phyloP scores from a whole-genome alignment of 2,888 invertebrate species.

The Hirtodrosophila histrioides region DNA sequence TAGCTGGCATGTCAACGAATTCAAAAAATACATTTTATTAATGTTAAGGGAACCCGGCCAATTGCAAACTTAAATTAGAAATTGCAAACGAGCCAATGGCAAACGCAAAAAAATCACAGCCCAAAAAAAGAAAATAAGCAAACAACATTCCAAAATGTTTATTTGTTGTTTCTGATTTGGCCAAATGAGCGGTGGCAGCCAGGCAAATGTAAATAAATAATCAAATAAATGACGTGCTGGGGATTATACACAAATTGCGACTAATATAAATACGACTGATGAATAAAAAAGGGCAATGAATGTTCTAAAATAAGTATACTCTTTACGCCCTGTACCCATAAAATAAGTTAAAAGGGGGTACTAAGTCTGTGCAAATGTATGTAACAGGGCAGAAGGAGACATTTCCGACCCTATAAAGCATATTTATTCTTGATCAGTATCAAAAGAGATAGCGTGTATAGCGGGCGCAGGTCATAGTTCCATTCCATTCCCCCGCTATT shows the following conservation, averaged over 20 bases:
- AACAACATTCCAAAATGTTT: constrained; percentile 18
- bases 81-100: constrained; percentile 10
- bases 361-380: too few relatives aligned
- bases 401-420: too few relatives aligned
- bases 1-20: constrained; percentile 11
- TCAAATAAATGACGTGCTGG: constrained; percentile 8
- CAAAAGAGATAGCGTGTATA: too few relatives aligned
- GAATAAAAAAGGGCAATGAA: constrained; percentile 2
- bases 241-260: constrained; percentile 35
- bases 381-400: too few relatives aligned
- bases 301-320: constrained; percentile 1
- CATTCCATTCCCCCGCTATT: too few relatives aligned
- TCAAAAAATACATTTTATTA: constrained; percentile 47
- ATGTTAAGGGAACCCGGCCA: constrained; percentile 47
- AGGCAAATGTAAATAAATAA: constrained; percentile 44
- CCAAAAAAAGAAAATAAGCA: constrained; percentile 1
- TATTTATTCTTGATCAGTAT: too few relatives aligned
- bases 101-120: constrained; percentile 1
- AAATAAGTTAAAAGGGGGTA: too few relatives aligned
- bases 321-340: too few relatives aligned
- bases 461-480: too few relatives aligned
- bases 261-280: constrained; percentile 9
- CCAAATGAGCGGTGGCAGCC: constrained; percentile 12
- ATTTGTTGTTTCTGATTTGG: constrained; percentile 16
- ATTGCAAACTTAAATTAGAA: constrained; percentile 47